A percentile compares a stretch with the other conserved stretches of the same genome.
phyloP scores from a whole-genome alignment of 2,113 vertebrate species.

The Cisticola juncidis region DNA sequence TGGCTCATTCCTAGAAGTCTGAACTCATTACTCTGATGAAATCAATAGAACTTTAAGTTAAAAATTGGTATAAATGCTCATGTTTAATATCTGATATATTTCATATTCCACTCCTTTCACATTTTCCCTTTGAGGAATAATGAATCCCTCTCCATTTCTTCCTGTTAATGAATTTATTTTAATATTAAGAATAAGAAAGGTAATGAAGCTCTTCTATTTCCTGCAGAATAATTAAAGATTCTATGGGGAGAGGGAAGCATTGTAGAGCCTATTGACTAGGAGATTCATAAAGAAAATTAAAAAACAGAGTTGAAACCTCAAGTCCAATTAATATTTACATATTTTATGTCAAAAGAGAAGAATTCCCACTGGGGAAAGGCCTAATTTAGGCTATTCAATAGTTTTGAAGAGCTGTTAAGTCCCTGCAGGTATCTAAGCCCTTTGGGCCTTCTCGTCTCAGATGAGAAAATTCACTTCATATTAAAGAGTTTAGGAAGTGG shows the following conservation, averaged over 20 bases:
- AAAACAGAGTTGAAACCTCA: background rate
- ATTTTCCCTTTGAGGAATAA: background rate
- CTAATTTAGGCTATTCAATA: background rate
- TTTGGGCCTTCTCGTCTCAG: background rate
- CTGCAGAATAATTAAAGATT: constrained; percentile 16
- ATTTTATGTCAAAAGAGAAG: background rate
- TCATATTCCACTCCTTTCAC: background rate
- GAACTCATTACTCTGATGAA: background rate
- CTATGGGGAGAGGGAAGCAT: background rate
- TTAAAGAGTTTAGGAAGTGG: background rate
- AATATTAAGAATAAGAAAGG: background rate
- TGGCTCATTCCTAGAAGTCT: background rate
- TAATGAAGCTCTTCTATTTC: constrained; percentile 4
- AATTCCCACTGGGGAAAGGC: background rate
- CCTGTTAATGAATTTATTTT: constrained; percentile 26
- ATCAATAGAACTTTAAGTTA: background rate
- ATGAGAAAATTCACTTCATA: background rate
- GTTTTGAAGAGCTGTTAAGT: background rate
- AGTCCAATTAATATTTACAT: constrained; percentile 23
- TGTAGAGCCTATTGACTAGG: background rate
- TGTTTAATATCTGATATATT: background rate
- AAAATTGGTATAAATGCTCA: background rate
- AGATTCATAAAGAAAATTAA: background rate
- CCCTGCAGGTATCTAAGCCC: background rate
- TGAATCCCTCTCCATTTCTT: background rate